A percentile compares a stretch with the other conserved stretches of the same genome.
Conservation (phyloP, 2,113 vertebrate species). For the Ophthalmolycus amberensis region DNA sequence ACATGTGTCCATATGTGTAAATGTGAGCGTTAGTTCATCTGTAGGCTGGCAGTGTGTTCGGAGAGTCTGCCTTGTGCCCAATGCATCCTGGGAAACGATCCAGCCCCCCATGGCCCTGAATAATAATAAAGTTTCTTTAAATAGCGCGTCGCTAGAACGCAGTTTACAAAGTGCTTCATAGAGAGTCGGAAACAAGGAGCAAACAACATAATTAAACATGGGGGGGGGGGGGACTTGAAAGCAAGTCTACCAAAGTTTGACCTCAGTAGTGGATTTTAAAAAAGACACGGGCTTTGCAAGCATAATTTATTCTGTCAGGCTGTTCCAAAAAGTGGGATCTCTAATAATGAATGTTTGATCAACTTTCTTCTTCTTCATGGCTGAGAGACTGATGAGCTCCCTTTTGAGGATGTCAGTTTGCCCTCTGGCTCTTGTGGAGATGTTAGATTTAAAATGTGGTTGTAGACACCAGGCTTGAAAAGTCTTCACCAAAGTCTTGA, state of each 20-base stretch:
- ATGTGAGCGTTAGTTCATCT: constrained; percentile 30
- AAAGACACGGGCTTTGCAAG: neutral
- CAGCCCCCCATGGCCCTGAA: constrained; percentile 58
- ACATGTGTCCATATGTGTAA: constrained; percentile 29
- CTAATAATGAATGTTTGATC: neutral
- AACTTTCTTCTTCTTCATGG: neutral
- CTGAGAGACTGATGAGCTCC: constrained; percentile 10
- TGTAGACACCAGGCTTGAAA: neutral
- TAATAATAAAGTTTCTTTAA: constrained; percentile 77
- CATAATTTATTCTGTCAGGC: constrained; percentile 7
- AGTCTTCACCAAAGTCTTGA: neutral
- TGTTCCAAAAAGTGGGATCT: neutral
- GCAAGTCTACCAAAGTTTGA: constrained; percentile 13
- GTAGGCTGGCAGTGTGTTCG: constrained; percentile 37
- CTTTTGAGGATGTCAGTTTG: constrained; percentile 4
- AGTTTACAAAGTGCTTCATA: constrained; percentile 62
- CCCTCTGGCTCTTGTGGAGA: neutral
- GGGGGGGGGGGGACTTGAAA: constrained; percentile 20
- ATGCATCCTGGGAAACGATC: constrained; percentile 70
- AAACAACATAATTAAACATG: constrained; percentile 39
- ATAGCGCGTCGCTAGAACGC: constrained; percentile 65
- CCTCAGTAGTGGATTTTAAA: constrained; percentile 16
- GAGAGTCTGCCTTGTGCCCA: constrained; percentile 47
- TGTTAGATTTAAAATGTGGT: neutral
- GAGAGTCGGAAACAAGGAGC: constrained; percentile 54